Evolutionary conservation across 2,113 vertebrate species (phyloP).

Genomic region (Cyprinodon brontotheroides): DNA sequence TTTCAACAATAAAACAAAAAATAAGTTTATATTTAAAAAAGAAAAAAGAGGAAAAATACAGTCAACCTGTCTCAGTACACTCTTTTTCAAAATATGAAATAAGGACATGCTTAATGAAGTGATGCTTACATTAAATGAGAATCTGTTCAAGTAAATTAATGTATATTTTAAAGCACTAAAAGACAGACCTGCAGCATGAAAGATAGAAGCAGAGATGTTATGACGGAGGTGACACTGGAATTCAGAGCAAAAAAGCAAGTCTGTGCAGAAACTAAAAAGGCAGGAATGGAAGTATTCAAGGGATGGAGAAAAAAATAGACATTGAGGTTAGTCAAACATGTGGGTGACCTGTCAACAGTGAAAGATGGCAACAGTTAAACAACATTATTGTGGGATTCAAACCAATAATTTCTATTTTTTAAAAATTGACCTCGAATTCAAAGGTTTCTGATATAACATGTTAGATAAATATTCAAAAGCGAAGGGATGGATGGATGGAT

Average conservation of each 20-base stretch:
- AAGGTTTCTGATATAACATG: not conserved
- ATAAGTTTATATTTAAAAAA: not conserved
- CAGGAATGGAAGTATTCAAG: conserved; percentile 34
- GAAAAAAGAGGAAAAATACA: not conserved
- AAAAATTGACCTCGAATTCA: not conserved
- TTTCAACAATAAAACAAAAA: not conserved
- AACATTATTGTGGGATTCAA: not conserved
- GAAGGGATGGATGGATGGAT: no score
- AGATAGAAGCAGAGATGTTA: conserved; percentile 32
- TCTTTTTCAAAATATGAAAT: not conserved
- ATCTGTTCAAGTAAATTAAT: not conserved
- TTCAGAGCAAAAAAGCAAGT: conserved; percentile 42
- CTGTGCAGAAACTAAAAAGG: conserved; percentile 44
- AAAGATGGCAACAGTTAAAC: not conserved
- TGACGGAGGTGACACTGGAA: conserved; percentile 47
- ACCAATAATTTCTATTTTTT: not conserved
- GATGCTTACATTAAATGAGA: not conserved
- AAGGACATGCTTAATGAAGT: not conserved
- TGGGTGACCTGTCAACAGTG: conserved; percentile 20
- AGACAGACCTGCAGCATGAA: conserved; percentile 49
- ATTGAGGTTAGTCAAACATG: conserved; percentile 40
- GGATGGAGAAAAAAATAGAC: conserved; percentile 52
- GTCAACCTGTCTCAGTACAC: not conserved
- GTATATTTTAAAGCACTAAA: conserved; percentile 18
- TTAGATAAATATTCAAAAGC: not conserved